Base-by-base conservation (phyloP, 2,888 invertebrate genomes). In the Orchesellides sinensis region DNA sequence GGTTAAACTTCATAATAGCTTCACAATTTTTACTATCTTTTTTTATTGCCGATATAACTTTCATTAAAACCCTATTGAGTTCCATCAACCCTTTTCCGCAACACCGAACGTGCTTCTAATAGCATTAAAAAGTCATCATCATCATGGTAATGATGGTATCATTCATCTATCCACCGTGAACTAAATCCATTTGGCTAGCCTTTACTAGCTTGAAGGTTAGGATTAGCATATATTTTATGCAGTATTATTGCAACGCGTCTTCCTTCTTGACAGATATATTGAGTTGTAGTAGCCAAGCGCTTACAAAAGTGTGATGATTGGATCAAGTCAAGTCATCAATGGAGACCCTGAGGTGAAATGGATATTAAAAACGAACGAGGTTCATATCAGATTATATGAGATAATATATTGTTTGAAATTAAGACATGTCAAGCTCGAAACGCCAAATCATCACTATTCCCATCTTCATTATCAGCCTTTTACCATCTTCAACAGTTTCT, bases 401-500 rank as follows among this genome's bases (percentile, higher is more conserved):
- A n/a, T n/a, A n/a, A n/a, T n/a, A n/a, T n/a, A n/a, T n/a, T n/a
- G n/a, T n/a, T n/a, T n/a, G 12, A 45, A 66, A 21, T 66, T 66
- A 66, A 66, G 66, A 45, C 45, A 45, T 45, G 23, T 66, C 25
- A 66, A 45, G 66, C 21, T 70, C 70, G 35, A 49, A 23, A n/a
- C 12, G 47, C 29, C 52, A 4, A 17, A 29, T 61, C 61, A 61
- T 35, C 32, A n/a, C n/a, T n/a, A n/a, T n/a, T n/a, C n/a, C n/a
- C n/a, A 19, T 61, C 61, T n/a, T 32, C 61, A 35, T 19, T 59
- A 10, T 14, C 6, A 32, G 32, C n/a, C n/a, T n/a, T n/a, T n/a
- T n/a, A n/a, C n/a, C n/a, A n/a, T n/a, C n/a, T n/a, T n/a, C n/a
- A n/a, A 32, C 32, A 32, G 32, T 40, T 2, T 8, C 40, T 40